These are phyloP conservation scores for Brenthis ino DNA, from an alignment of 2,888 invertebrate genomes.

Conservation along the genomic window DNA sequence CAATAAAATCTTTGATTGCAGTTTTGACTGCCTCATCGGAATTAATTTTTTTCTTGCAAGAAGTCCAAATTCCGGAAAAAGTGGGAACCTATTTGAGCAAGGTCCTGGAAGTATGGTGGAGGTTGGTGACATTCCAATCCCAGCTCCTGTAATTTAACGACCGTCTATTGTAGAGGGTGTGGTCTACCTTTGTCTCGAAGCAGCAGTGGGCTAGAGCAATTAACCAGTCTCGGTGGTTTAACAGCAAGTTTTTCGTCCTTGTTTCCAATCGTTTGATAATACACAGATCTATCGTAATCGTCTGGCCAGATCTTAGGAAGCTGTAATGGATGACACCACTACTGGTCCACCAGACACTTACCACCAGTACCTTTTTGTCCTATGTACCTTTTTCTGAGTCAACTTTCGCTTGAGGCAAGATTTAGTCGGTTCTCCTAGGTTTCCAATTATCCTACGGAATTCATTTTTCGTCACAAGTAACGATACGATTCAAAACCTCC, in stretches of 20 bases:
- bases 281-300: background rate
- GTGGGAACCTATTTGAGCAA: conserved; percentile 11
- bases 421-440: background rate
- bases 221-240: conserved; percentile 37
- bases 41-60: too few relatives aligned
- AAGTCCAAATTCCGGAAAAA: background rate
- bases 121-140: conserved; percentile 36
- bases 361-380: too few relatives aligned
- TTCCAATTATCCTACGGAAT: background rate
- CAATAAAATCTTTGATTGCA: too few relatives aligned
- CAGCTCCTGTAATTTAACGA: conserved; percentile 32
- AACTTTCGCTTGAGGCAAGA: background rate
- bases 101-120: conserved; percentile 31
- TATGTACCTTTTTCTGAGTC: too few relatives aligned
- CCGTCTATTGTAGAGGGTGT: conserved; percentile 32
- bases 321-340: too few relatives aligned
- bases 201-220: conserved; percentile 38
- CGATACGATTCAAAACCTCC: background rate
- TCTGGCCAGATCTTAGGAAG: too few relatives aligned
- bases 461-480: background rate
- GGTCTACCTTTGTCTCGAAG: conserved; percentile 39
- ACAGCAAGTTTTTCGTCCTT: conserved; percentile 39
- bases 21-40: too few relatives aligned
- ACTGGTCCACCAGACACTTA: too few relatives aligned
- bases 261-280: conserved; percentile 38